Percentiles rank a stretch among this genome's conserved stretches.
These are phyloP conservation scores for Arenaria interpres DNA, from an alignment of 2,113 vertebrate species.

Conservation along the genomic window DNA sequence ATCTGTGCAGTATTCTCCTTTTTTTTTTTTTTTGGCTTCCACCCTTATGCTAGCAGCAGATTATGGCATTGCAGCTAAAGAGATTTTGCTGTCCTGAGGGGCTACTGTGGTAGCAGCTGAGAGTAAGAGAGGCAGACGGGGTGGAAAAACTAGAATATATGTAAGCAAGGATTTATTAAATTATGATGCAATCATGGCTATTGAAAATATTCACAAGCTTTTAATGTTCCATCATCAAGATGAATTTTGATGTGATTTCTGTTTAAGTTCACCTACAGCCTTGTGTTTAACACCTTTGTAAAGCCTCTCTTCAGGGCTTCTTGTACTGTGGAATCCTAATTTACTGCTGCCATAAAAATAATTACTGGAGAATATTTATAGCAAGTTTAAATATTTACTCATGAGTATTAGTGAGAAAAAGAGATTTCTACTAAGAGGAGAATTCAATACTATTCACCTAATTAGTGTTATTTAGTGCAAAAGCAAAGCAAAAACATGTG, in stretches of 20 bases:
- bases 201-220: background rate
- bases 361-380: background rate
- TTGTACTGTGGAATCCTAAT: background rate
- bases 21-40: background rate
- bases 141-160: background rate
- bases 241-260: background rate
- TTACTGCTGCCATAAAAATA: background rate
- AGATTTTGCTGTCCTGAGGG: conserved; percentile 33
- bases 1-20: background rate
- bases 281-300: background rate
- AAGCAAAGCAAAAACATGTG: background rate
- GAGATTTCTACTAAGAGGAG: background rate
- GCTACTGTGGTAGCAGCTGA: background rate
- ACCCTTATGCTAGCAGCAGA: background rate
- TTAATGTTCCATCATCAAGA: background rate
- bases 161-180: conserved; percentile 13
- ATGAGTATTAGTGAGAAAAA: background rate
- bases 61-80: background rate
- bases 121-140: background rate
- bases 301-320: background rate
- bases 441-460: background rate
- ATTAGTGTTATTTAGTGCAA: background rate
- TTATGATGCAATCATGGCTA: background rate
- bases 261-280: conserved; percentile 2
- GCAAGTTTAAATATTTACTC: conserved; percentile 31